Evolutionary conservation across 2,113 vertebrate genomes (phyloP).

Genomic region (Panthera tigris): DNA sequence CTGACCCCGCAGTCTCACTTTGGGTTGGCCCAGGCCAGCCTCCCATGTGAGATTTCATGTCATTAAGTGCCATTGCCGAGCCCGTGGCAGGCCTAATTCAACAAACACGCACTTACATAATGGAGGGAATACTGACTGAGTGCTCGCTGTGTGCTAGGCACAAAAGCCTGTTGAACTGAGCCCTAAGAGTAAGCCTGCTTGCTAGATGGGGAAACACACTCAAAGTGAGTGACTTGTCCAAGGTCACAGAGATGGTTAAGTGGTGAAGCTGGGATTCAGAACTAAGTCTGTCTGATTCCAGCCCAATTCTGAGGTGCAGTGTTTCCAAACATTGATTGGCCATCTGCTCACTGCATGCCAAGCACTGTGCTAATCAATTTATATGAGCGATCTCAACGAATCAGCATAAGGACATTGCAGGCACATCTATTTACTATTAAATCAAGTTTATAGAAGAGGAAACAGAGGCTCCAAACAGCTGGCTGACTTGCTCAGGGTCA

Average conservation of each 20-base stretch:
- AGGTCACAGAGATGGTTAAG: neutral
- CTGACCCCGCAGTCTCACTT: neutral
- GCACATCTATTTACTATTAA: neutral
- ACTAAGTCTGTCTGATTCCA: neutral
- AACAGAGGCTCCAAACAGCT: neutral
- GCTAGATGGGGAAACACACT: neutral
- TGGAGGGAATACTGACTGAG: no score
- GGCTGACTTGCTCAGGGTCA: neutral
- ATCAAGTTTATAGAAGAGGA: neutral
- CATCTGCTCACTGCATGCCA: neutral
- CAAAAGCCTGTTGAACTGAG: neutral
- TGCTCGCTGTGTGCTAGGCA: neutral
- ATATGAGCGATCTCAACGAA: no score
- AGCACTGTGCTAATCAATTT: rapidly evolving
- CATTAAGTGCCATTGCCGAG: neutral
- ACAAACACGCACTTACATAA: neutral
- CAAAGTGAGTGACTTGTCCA: neutral
- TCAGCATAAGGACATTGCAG: neutral
- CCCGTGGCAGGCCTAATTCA: neutral
- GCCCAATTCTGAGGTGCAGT: neutral
- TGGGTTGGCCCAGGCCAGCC: neutral
- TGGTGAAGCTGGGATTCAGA: neutral
- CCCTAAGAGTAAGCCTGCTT: neutral
- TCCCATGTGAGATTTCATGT: neutral
- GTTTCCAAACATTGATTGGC: neutral